Base-by-base conservation (phyloP, 2,888 invertebrate genomes). In the Suillia variegata region DNA sequence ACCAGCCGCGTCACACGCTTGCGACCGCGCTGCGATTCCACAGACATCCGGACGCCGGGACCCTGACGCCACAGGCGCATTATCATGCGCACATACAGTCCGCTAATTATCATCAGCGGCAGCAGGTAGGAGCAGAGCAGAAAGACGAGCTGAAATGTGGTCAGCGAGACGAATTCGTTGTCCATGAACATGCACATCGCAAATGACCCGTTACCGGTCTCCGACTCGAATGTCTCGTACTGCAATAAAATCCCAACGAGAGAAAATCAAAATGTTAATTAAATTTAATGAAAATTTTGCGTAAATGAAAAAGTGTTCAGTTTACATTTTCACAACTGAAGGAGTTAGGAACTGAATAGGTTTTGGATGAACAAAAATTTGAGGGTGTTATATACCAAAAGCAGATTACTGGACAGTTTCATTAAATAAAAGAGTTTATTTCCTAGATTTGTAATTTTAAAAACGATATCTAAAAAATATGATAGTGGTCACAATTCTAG, bases 1-100 rank as follows among this genome's bases (percentile, higher is more conserved):
- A 97, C 95, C 86, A 97, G 89, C 68, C 93, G 86, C 1, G 96
- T 96, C 21, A 95, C 96, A 63, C 94, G 86, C 82, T 90, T 90
- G 82, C 93, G 92, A 59, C 93, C 92, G 50, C 92, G 85, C 63
- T 91, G 78, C 56, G 82, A 82, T 78, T 94, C 93, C 8, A 90
- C 90, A 18, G 92, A 91, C 71, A 89, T 87, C 69, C 89, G 87
- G 1, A 91, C 89, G 4, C 91, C 91, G 0, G 90, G 89, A 1
- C 91, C 89, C 31, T 90, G 89, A 68, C 88, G 89, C 91, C 96
- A 94, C 64, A 97, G 84, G 64, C 94, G 86, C 75, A 89, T 88
- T 75, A 97, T 85, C 93, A 97, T 94, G 74, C 91, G 87, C 79
- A 94, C 88, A 81, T 97, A 97, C 67, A 97, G 85, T 52, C 91